Evolutionary conservation across 1,140 invertebrate species (phyloP), one percentile per base, ranked within the genome.

Genomic region (Piezodorus guildinii): DNA sequence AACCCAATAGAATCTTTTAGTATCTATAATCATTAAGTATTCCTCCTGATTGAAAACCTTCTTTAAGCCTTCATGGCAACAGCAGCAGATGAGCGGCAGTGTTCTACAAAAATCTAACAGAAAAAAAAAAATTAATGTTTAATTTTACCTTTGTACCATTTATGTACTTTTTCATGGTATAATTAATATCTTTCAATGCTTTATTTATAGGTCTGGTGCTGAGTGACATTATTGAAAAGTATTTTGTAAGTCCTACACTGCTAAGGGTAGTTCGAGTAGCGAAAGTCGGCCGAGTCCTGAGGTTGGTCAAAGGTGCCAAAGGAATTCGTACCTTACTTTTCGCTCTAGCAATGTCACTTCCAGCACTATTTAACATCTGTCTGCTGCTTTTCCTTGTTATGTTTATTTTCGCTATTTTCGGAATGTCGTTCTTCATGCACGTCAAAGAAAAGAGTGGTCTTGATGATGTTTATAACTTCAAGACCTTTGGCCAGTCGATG

Each of bases 371-470:
- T 82, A 98, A 98, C 81, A 98, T 98, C 77, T 97, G 94, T 75
- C 84, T 98, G 71, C 82, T 98, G 70, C 85, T 98, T 68, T 97
- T 97, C 77, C 82, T 98, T 69, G 93, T 98, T 69, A 97, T 98
- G 91, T 98, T 98, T 78, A 98, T 98, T 76, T 98, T 97, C 76
- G 94, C 94, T 70, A 97, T 96, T 72, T 97, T 98, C 76, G 95
- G 96, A 66, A 98, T 98, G 95, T 96, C 93, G 54, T 98, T 98
- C 81, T 98, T 98, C 78, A 96, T 95, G 92, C 88, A 95, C 77
- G 94, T 97, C 62, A 94, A 94, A 75, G 83, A 90, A 72, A 88
- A 90, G 72, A 90, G 87, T 70, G 94, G 94, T 54, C 80, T 98
- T 64, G 94, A 97, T 73, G 92, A 96, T 74, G 91, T 94, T 60